phyloP scores from a whole-genome alignment of 1,140 invertebrate species.

The Trachelipus rathkii region DNA sequence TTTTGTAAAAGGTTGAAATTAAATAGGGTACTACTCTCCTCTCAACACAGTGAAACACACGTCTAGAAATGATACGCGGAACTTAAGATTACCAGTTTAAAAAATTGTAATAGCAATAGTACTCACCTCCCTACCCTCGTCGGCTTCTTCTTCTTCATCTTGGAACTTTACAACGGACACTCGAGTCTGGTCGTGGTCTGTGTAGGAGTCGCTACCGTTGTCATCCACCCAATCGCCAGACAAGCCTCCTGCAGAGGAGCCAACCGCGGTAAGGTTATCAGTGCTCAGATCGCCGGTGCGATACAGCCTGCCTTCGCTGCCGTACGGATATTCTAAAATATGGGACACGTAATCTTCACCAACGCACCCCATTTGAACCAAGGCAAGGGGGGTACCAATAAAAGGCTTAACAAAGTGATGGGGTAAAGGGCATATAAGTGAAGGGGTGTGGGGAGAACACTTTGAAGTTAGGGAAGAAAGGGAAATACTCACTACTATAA shows the following conservation, averaged over 20 bases:
- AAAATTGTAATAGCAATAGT: background rate
- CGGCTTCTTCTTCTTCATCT: slow-evolving; percentile 54
- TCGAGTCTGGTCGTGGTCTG: slow-evolving; percentile 71
- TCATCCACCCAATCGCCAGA: slow-evolving; percentile 53
- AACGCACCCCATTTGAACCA: background rate
- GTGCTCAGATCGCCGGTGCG: slow-evolving; percentile 45
- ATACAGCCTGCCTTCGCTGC: slow-evolving; percentile 47
- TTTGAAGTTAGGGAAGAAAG: no score
- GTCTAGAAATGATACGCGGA: background rate
- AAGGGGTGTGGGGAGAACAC: no score
- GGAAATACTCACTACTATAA: no score
- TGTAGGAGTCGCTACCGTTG: slow-evolving; percentile 52
- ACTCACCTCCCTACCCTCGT: slow-evolving; percentile 42
- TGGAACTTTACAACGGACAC: slow-evolving; percentile 85
- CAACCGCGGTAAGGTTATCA: slow-evolving; percentile 46
- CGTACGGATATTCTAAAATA: slow-evolving; percentile 35
- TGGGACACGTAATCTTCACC: slow-evolving; percentile 33
- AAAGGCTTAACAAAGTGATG: no score
- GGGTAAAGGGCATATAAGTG: no score
- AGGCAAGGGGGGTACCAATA: no score
- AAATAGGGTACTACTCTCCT: no score
- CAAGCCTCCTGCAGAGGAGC: slow-evolving; percentile 31
- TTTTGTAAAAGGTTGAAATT: no score
- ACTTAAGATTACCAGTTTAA: background rate
- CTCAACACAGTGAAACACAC: background rate